Base-by-base conservation (phyloP, 2,888 invertebrate species). In the Habroteleia sp. region DNA sequence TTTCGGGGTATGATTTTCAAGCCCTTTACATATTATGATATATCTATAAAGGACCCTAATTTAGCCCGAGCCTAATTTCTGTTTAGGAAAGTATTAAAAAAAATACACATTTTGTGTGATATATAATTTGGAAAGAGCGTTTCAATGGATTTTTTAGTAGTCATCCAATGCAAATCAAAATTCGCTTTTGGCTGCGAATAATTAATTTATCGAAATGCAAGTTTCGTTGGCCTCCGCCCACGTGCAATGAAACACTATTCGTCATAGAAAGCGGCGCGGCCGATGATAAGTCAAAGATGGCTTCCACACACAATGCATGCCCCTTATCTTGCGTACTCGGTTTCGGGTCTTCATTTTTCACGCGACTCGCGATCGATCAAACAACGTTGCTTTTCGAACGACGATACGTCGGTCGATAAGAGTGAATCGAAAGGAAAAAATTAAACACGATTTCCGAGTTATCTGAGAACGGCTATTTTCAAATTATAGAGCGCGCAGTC, bases 321-420 rank as follows among this genome's bases (percentile, higher is more conserved):
- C 37, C 65, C 65, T 66, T 66, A 66, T 66, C 65, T 66, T 46
- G 10, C 65, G 35, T 25, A 54, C 44, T 54, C 44, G 65, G 54
- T 44, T 65, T 65, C 65, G 44, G 65, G 65, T 54, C 65, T 56
- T 68, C 66, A 56, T 68, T 68, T 58, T 58, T 56, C 66, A 46
- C 66, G 66, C 44, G 48, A 68, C 54, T 63, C 54, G 54, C 44
- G 44, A 54, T 65, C 65, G 65, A 65, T 54, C 52, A 54, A 65
- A 65, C 65, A 37, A 46, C 35, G 33, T 44, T 42, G 52, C 23
- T 29, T 44, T 29, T 54, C 37, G 44, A 65, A 52, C 11, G 35
- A 33, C 23, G 48, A 62, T 48, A 48, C 48, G 31, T 35, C 16
- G 16, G 16, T 17, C n/a, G 46, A 60, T 60, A 46, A 8, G 10